phyloP scores from a whole-genome alignment of 2,797 vertebrate genomes.

The Gymnothorax reevesii region DNA sequence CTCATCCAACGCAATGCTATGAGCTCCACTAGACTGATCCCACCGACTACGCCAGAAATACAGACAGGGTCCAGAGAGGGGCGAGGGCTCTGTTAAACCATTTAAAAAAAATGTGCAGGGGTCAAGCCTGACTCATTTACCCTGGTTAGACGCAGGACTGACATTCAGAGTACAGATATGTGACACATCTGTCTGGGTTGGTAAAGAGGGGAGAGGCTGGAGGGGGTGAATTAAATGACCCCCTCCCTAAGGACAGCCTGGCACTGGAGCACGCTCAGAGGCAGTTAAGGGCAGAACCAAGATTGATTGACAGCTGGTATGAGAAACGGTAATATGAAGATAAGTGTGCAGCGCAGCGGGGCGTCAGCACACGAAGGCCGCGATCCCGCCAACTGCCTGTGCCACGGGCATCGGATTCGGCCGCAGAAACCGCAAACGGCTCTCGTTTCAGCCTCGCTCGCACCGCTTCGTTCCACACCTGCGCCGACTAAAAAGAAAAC shows the following conservation, averaged over 20 bases:
- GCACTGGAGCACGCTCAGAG: slow-evolving; percentile 40
- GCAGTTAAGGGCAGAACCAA: slow-evolving; percentile 63
- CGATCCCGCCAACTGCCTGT: slow-evolving; percentile 55
- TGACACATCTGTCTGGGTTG: slow-evolving; percentile 61
- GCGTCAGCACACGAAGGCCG: slow-evolving; percentile 52
- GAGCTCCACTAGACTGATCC: too few species aligned
- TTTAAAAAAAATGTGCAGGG: slow-evolving; percentile 45
- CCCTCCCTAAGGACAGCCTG: slow-evolving; percentile 64
- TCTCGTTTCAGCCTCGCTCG: slow-evolving; percentile 71
- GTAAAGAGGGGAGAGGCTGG: slow-evolving; percentile 46
- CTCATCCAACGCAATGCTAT: slow-evolving; percentile 80
- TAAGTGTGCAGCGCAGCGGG: slow-evolving; percentile 44
- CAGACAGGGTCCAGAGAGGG: slow-evolving; percentile 54
- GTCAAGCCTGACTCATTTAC: slow-evolving; percentile 50
- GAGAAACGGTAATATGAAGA: slow-evolving; percentile 46
- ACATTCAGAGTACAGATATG: slow-evolving; percentile 20
- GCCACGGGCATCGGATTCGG: slow-evolving; percentile 48
- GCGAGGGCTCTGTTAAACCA: slow-evolving; percentile 76
- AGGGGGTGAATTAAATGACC: slow-evolving; percentile 54
- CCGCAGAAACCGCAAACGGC: slow-evolving; percentile 46
- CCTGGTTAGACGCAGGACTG: slow-evolving; percentile 11
- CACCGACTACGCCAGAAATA: too few species aligned
- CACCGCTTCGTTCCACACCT: slow-evolving; percentile 62
- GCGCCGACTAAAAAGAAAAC: slow-evolving; percentile 35
- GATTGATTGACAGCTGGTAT: slow-evolving; percentile 76